Evolutionary conservation across 2,797 vertebrate species (phyloP), one percentile per base, ranked within the genome.

Genomic region (Gephyroberyx darwinii): DNA sequence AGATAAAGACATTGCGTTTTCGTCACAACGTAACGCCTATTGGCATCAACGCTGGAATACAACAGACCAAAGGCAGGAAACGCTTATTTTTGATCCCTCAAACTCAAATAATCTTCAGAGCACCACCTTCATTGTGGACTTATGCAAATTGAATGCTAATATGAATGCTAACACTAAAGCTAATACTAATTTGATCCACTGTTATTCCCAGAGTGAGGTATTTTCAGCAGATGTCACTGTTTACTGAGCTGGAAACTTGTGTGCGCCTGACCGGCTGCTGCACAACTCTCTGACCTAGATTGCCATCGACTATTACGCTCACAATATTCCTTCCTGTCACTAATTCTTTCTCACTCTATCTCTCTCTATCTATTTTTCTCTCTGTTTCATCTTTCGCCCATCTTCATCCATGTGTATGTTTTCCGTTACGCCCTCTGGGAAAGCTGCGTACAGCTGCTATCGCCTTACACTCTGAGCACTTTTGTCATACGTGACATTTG

Each of bases 211-310:
- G 54, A 3, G 52, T 50, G 55, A 16, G 37, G n/a, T 55, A 45
- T 60, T 74, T 85, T 86, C 88, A 90, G 80, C 82, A 91, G 90
- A 91, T 91, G 90, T 91, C 89, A 89, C 82, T 87, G 89, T 91
- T 90, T 84, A 62, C 86, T 86, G 85, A 51, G 71, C 82, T 90
- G 55, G 51, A 53, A 57, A 65, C 65, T 37, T 7, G 33, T 20
- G 71, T 63, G 70, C 45, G 5, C 69, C 53, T 10, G 17, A 73
- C 66, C 12, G 67, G 22, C 16, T 41, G 43, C 8, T 53, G 20
- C 31, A 17, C 17, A 50, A 35, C 39, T 53, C 48, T 47, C 37
- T 74, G 64, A 61, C 64, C 64, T 60, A 67, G 26, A 61, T 67
- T 56, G 26, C 57, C 26, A 51, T 17, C 22, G 82, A 58, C 53